Percentiles rank a stretch among this genome's conserved stretches.
Conservation (phyloP, 2,113 vertebrate genomes). For the Gymnogyps californianus region DNA sequence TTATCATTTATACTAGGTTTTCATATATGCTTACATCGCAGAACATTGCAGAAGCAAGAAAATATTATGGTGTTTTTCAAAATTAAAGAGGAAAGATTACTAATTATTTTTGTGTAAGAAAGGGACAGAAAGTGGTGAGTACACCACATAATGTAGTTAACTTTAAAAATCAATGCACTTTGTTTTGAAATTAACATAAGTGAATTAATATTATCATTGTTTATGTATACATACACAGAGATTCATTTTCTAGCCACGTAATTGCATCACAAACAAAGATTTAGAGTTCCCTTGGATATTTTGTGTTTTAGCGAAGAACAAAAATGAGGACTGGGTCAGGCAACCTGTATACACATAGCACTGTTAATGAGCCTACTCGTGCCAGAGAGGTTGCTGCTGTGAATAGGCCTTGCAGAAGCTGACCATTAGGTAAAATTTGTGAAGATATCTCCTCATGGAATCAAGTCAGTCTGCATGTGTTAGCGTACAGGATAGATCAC, state of each 20-base stretch:
- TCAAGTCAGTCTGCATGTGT: background rate
- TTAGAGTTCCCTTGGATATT: background rate
- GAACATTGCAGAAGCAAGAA: background rate
- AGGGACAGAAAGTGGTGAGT: background rate
- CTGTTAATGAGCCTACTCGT: background rate
- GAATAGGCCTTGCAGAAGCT: background rate
- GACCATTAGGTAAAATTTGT: background rate
- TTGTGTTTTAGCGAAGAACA: background rate
- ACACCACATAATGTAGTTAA: background rate
- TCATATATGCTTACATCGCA: background rate
- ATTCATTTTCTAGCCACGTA: background rate
- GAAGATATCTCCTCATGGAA: background rate
- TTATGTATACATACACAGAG: background rate
- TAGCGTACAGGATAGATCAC: background rate
- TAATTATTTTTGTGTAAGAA: background rate
- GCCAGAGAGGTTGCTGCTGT: background rate
- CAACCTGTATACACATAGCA: background rate
- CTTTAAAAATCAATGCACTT: background rate
- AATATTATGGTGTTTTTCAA: background rate
- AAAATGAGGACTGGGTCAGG: background rate
- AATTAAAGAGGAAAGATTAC: background rate
- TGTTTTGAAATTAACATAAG: background rate
- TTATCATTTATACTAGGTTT: background rate
- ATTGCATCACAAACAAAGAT: background rate
- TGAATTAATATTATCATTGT: background rate